Evolutionary conservation across 2,888 invertebrate species (phyloP).

Genomic region (Celastrina argiolus): DNA sequence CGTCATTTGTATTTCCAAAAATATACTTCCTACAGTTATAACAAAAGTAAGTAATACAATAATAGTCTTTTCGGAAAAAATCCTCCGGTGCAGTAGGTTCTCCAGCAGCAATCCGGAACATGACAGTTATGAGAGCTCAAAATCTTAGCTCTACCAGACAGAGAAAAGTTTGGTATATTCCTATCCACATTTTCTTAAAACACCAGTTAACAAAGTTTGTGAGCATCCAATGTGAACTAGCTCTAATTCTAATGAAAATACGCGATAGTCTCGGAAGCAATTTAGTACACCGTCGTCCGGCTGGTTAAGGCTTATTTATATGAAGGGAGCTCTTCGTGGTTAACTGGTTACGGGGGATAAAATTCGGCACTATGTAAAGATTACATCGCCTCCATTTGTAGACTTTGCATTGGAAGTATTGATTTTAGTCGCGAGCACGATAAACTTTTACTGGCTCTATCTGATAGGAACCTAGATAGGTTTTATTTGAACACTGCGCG

Average conservation of each 20-base stretch:
- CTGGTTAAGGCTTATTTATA: slow-evolving; percentile 73
- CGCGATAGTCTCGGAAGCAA: slow-evolving; percentile 47
- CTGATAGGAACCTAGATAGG: slow-evolving; percentile 10
- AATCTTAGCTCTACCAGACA: too few species aligned
- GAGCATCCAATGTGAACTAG: neutral
- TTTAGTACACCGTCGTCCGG: slow-evolving; percentile 51
- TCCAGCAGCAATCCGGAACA: too few species aligned
- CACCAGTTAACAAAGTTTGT: neutral
- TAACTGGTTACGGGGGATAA: neutral
- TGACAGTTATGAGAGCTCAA: too few species aligned
- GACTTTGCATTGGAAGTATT: slow-evolving; percentile 19
- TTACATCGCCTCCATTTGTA: slow-evolving; percentile 12
- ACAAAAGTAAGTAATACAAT: too few species aligned
- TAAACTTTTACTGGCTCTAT: slow-evolving; percentile 20
- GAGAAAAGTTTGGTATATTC: too few species aligned
- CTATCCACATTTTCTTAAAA: neutral
- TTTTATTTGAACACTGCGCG: slow-evolving; percentile 18
- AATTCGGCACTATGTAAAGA: neutral
- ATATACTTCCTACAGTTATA: too few species aligned
- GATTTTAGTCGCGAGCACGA: slow-evolving; percentile 19
- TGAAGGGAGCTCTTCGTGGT: slow-evolving; percentile 55
- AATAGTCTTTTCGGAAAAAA: too few species aligned
- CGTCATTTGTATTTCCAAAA: too few species aligned
- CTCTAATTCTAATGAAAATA: neutral
- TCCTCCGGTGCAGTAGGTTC: too few species aligned